Conservation (phyloP, 2,888 invertebrate species). For the Lasioglossum villosulum region DNA sequence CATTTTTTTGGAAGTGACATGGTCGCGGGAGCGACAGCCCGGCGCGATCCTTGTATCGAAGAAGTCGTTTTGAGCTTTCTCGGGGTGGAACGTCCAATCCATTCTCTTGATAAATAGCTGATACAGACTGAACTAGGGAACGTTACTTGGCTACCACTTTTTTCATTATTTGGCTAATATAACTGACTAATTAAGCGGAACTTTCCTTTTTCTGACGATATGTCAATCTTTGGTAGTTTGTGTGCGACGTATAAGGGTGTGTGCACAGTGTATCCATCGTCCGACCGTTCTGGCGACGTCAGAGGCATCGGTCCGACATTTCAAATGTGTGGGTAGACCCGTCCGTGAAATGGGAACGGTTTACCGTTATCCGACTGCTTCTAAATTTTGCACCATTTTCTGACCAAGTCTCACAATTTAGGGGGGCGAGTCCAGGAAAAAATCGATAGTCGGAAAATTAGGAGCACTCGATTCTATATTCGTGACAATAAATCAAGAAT, state of each 20-base stretch:
- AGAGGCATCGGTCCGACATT: no score
- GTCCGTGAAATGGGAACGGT: no score
- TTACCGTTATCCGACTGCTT: no score
- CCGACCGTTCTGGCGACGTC: no score
- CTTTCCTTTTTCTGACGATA: background rate
- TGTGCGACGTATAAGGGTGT: no score
- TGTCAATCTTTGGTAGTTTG: background rate
- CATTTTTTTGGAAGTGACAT: slow-evolving; percentile 1
- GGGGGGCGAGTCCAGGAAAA: background rate
- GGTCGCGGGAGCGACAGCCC: slow-evolving; percentile 2
- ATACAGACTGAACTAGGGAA: background rate
- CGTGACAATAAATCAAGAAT: background rate
- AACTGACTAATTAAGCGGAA: background rate
- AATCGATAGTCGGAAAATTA: background rate
- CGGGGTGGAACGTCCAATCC: background rate
- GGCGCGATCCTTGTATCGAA: background rate
- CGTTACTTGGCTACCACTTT: background rate
- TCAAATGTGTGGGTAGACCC: no score
- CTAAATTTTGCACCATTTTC: no score
- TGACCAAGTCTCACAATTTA: background rate
- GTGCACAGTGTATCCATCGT: no score
- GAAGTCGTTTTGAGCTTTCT: background rate
- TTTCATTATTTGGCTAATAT: background rate
- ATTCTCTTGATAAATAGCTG: background rate
- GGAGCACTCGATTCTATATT: no score